Evolutionary conservation across 1,140 invertebrate genomes (phyloP), one percentile per base, ranked within the genome.

Genomic region (Zophobas morio): DNA sequence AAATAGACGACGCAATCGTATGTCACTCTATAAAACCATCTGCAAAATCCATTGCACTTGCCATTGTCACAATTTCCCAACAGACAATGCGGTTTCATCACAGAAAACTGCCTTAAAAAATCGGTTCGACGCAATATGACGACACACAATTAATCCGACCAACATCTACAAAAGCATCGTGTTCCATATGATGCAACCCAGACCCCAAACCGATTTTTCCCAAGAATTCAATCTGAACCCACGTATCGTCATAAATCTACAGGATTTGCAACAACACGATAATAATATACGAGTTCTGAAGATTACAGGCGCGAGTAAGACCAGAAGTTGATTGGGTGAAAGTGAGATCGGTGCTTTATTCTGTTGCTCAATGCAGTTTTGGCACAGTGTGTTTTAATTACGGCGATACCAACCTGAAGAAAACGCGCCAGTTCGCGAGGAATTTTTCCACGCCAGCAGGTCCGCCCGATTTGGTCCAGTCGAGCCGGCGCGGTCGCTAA

Each of bases 391-490:
- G 20, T 20, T 20, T 20, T 20, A 20, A 20, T 20, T 20, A 20
- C 20, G 20, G 20, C 20, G 20, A 20, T 20, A 20, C 20, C 20
- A 20, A 20, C 20, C 20, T 20, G 20, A 20, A 20, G 20, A 20
- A 20, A 20, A 20, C 20, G 20, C 20, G 20, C 20, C 20, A 20
- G 20, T 20, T 20, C 20, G 20, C 20, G 20, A 20, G 20, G 20
- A 20, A 20, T 20, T 20, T 20, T 20, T 20, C 20, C 33, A 37
- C 56, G 35, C 56, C 56, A 60, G 8, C 8, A 20, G 20, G 20
- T 60, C 35, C 56, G 56, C 56, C 35, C 56, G 56, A 60, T 60
- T 60, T 6, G 56, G 56, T 60, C 8, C 56, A 60, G 6, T 37
- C 37, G 56, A 60, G 37, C 37, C 36, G 56, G 56, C 56, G 34